Base-by-base conservation (phyloP, 2,888 invertebrate genomes). In the Cephus pygmeus region DNA sequence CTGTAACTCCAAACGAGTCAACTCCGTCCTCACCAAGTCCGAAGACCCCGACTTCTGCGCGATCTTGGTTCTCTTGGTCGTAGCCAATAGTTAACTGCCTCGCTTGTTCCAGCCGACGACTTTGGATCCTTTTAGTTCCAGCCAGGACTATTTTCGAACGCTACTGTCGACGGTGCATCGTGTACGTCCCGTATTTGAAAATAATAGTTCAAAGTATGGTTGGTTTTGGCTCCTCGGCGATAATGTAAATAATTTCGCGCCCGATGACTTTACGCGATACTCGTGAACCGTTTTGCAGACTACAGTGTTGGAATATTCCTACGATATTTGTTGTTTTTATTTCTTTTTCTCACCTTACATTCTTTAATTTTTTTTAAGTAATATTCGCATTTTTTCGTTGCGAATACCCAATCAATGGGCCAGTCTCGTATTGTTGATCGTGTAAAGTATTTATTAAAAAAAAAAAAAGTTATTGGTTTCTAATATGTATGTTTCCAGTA, bases 61-160 rank as follows among this genome's bases (percentile, higher is more conserved):
- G 88, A 36, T 90, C 90, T 3, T 91, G 90, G 90, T 91, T 89
- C 75, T 87, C 87, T 11, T 88, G 88, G 88, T 89, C 88, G 76
- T 88, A 87, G 81, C 80, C 69, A 71, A 31, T 56, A 56, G 56
- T 56, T 56, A 56, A 56, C 56, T 23, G 56, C 56, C 56, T 56
- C 56, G 23, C 56, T 56, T 56, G 56, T 56, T 56, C 23, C 56
- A 56, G 56, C 56, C 56, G 56, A 56, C 56, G 56, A 56, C 56
- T 56, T 23, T 56, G 23, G 56, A 56, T 56, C 23, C 2, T 56
- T 23, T 56, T 56, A 3, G 23, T 56, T 56, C 56, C 56, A 56
- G 23, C 56, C 23, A 56, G 56, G 6, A 56, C 23, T 56, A 56
- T 56, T 56, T 56, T 56, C 56, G 56, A 56, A 23, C 23, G 56